phyloP scores from a whole-genome alignment of 2,797 vertebrate species.

The Manis crassicaudata region DNA sequence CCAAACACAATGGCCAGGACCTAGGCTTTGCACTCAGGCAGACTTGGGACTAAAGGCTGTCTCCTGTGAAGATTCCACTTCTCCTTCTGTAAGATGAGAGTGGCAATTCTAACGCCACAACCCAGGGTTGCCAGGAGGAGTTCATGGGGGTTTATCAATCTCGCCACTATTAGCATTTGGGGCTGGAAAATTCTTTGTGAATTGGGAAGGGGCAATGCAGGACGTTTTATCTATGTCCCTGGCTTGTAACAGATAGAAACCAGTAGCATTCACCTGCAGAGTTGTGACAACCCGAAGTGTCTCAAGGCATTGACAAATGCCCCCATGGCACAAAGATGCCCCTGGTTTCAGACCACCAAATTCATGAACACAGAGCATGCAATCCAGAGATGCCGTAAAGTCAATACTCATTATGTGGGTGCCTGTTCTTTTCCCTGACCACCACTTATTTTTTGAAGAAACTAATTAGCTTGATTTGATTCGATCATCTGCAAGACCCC shows the following conservation, averaged over 20 bases:
- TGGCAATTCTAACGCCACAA: not conserved
- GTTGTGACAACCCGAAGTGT: not conserved
- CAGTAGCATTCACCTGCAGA: not conserved
- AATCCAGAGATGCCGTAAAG: rapidly evolving
- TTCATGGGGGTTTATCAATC: not conserved
- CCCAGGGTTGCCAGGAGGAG: not conserved
- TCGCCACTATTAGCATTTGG: not conserved
- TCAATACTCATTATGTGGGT: not conserved
- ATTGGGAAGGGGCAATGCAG: not conserved
- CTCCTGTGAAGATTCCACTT: not conserved
- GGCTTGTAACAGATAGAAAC: not conserved
- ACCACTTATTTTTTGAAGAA: not conserved
- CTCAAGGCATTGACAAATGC: not conserved
- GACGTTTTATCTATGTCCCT: not conserved
- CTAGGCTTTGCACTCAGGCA: not conserved
- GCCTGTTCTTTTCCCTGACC: not conserved
- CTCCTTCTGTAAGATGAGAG: not conserved
- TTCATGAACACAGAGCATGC: not conserved
- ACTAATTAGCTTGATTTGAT: not conserved
- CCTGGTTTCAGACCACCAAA: rapidly evolving
- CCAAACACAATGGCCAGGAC: not conserved
- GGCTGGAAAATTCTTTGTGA: not conserved
- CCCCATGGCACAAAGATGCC: not conserved
- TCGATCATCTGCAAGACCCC: not conserved
- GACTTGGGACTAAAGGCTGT: not conserved